Conservation (phyloP, 2,888 invertebrate genomes). For the Meandrusa payeni region DNA sequence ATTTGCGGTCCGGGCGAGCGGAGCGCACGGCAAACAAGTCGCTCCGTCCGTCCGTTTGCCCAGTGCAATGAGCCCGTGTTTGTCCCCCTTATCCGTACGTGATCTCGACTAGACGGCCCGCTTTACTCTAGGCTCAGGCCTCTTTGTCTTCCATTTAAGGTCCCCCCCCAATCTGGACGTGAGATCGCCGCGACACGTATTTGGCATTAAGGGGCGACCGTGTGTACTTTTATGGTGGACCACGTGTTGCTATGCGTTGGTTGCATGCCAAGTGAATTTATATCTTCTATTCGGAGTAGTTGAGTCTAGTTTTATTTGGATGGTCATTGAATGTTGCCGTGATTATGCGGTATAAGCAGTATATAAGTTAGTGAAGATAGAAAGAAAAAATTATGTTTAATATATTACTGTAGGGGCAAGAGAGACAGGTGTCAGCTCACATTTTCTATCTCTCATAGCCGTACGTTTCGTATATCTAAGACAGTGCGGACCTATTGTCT, state of each 20-base stretch:
- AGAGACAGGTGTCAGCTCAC: too few relatives aligned
- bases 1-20: constrained; percentile 56
- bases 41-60: constrained; percentile 57
- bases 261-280: too few relatives aligned
- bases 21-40: constrained; percentile 60
- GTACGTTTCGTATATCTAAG: too few relatives aligned
- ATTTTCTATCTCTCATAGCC: too few relatives aligned
- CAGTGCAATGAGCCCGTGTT: constrained; percentile 56
- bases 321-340: too few relatives aligned
- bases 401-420: too few relatives aligned
- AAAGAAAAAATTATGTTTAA: too few relatives aligned
- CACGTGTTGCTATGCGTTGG: constrained; percentile 13
- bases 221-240: constrained; percentile 14
- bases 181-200: constrained; percentile 46
- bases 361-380: too few relatives aligned
- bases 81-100: constrained; percentile 54
- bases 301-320: too few relatives aligned
- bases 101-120: constrained; percentile 43
- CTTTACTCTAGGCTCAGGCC: constrained; percentile 34
- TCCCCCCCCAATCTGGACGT: constrained; percentile 43
- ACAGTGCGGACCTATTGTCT: too few relatives aligned
- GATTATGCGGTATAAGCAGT: too few relatives aligned
- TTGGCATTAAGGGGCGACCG: constrained; percentile 28
- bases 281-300: too few relatives aligned
- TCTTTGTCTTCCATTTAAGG: constrained; percentile 37